Percentiles rank a stretch among this genome's conserved stretches.
phyloP scores from a whole-genome alignment of 2,113 vertebrate genomes.

The Gila orcuttii region DNA sequence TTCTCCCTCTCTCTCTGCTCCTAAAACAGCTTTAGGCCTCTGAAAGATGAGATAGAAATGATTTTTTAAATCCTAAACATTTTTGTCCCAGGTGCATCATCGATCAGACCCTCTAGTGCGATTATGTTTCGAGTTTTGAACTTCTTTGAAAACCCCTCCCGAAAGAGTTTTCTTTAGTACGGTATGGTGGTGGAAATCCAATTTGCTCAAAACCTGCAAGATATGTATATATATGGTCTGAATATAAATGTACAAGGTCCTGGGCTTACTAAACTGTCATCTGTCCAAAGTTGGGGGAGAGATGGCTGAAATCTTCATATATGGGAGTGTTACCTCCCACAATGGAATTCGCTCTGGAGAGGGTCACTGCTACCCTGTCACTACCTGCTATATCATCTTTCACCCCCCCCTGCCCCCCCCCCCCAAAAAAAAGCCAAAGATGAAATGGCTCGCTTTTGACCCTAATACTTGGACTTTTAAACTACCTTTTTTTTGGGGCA shows the following conservation, averaged over 20 bases:
- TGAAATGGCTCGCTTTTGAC: slow-evolving; percentile 49
- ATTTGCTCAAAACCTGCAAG: slow-evolving; percentile 27
- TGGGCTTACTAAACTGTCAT: slow-evolving; percentile 41
- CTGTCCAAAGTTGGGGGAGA: neutral
- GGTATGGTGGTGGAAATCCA: slow-evolving; percentile 33
- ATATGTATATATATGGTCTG: slow-evolving; percentile 16
- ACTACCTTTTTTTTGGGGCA: slow-evolving; percentile 16
- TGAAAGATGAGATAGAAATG: slow-evolving; percentile 64
- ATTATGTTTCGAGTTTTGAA: slow-evolving; percentile 64
- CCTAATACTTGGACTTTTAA: slow-evolving; percentile 46
- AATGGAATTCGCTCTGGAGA: slow-evolving; percentile 54
- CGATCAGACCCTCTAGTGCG: slow-evolving; percentile 67
- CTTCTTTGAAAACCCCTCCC: slow-evolving; percentile 67
- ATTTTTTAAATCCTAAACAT: slow-evolving; percentile 68
- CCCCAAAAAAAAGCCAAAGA: slow-evolving; percentile 44
- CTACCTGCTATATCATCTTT: slow-evolving; percentile 56
- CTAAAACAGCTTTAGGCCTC: slow-evolving; percentile 45
- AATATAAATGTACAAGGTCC: slow-evolving; percentile 29
- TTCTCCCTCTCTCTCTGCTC: slow-evolving; percentile 45
- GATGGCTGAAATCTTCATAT: slow-evolving; percentile 45
- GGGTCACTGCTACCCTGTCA: slow-evolving; percentile 61
- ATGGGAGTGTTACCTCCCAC: slow-evolving; percentile 43
- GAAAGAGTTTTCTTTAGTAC: slow-evolving; percentile 47
- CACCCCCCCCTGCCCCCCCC: slow-evolving; percentile 36
- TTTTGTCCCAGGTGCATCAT: slow-evolving; percentile 73